These are phyloP conservation scores for Psittacula cyanocephala DNA, from an alignment of 2,113 vertebrate genomes.

Conservation along the genomic window DNA sequence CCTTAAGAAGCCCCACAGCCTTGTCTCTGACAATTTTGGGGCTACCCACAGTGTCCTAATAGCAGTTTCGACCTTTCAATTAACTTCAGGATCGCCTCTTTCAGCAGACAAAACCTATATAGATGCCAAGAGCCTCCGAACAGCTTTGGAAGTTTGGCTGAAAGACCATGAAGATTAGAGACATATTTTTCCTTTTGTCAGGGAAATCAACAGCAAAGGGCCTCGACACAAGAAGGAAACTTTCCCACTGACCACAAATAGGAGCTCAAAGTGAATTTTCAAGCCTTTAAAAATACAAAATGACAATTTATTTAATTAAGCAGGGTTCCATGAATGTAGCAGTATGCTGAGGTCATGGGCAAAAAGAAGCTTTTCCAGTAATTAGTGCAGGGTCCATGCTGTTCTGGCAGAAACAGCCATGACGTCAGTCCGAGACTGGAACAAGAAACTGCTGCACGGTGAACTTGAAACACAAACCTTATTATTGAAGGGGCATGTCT, in stretches of 20 bases:
- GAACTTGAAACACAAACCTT: conserved; percentile 30
- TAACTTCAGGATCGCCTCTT: conserved; percentile 40
- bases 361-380: conserved; percentile 63
- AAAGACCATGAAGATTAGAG: conserved; percentile 40
- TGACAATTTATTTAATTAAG: conserved; percentile 51
- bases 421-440: conserved; percentile 8
- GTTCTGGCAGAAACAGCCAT: conserved; percentile 60
- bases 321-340: conserved; percentile 38
- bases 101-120: conserved; percentile 16
- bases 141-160: conserved; percentile 28
- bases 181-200: conserved; percentile 58
- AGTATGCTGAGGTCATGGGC: conserved; percentile 57
- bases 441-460: background rate
- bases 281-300: conserved; percentile 54
- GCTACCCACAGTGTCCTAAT: background rate
- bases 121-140: conserved; percentile 20
- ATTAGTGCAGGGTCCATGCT: conserved; percentile 58
- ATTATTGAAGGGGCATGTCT: background rate
- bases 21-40: background rate
- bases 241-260: conserved; percentile 57
- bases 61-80: conserved; percentile 49
- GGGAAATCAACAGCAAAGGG: conserved; percentile 34
- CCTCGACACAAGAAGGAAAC: background rate
- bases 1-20: background rate
- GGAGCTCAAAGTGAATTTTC: conserved; percentile 40